A percentile compares a stretch with the other conserved stretches of the same genome.
Evolutionary conservation across 2,888 invertebrate species (phyloP).

Genomic region (Hydrotaea cyrtoneurina): DNA sequence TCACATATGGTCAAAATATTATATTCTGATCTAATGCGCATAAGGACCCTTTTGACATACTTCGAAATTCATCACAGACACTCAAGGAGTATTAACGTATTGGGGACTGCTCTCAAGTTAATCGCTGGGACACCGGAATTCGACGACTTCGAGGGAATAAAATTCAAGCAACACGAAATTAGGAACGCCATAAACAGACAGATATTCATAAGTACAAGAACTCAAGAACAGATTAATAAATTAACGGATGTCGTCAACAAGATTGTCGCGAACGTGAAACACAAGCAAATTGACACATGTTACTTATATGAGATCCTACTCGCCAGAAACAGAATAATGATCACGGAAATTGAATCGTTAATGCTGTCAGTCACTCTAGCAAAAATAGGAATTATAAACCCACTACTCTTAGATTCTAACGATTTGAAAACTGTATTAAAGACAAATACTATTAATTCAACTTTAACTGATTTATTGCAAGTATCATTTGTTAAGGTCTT

Average conservation of each 20-base stretch:
- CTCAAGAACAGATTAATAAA: constrained; percentile 2
- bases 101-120: constrained; percentile 34
- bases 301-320: constrained; percentile 53
- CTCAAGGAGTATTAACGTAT: constrained; percentile 30
- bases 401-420: neutral
- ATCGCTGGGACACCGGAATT: constrained; percentile 23
- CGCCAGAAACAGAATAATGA: constrained; percentile 52
- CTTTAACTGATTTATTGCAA: constrained; percentile 46
- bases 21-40: constrained; percentile 34
- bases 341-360: neutral
- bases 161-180: neutral
- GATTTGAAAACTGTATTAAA: constrained; percentile 32
- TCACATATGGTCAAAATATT: constrained; percentile 42
- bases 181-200: neutral
- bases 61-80: constrained; percentile 36
- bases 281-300: constrained; percentile 39
- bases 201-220: constrained; percentile 1
- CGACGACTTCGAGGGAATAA: neutral
- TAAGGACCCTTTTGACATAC: constrained; percentile 7
- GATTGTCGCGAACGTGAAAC: constrained; percentile 36
- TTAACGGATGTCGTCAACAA: constrained; percentile 33
- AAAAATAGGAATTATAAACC: constrained; percentile 6
- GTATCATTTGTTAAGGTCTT: too few species aligned
- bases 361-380: neutral
- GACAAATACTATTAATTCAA: constrained; percentile 45